Base-by-base conservation (phyloP, 2,113 vertebrate genomes). In the Ia io region DNA sequence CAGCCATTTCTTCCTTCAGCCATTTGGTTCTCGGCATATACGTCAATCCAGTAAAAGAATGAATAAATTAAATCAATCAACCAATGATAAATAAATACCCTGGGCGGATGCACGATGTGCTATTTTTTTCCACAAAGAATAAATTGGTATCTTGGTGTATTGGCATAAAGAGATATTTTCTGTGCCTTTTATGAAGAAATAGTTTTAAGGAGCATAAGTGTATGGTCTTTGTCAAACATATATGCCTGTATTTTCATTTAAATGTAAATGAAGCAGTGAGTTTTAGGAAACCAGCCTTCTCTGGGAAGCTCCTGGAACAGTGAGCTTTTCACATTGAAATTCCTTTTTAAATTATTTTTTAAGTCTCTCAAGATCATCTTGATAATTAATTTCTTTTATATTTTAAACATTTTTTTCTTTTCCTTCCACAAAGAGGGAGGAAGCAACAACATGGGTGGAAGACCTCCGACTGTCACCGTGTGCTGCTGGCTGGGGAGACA, bases 321-420 rank as follows among this genome's bases (percentile, higher is more conserved):
- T 61, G 65, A 94, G 67, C 20, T 37, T 85, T 98, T 95, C 47
- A 96, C 96, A 94, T 79, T 94, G 40, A 94, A 97, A 96, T 93
- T 79, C 56, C 10, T 11, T 91, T 77, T 78, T 93, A 79, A 94
- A 97, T 97, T 97, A 96, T 97, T 96, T 97, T 96, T 49, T 51
- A 88, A 61, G 83, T 94, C 88, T 97, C 84, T 88, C 77, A 90
- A 67, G 84, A 95, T 94, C 74, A 95, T 95, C 90, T 70, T 84
- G 83, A 77, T 88, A n/a, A 53, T 96, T 97, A 97, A 97, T 97
- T 96, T 96, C 17, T 97, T 95, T 97, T 88, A 83, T 85, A 95
- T 95, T 96, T 97, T 95, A 96, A 90, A 67, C 82, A 90, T 92
- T n/a, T 73, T 71, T 89, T 83, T 20, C 9, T 90, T 94, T 40